Base-by-base conservation (phyloP, 2,888 invertebrate genomes). In the Lasioglossum marginatum region DNA sequence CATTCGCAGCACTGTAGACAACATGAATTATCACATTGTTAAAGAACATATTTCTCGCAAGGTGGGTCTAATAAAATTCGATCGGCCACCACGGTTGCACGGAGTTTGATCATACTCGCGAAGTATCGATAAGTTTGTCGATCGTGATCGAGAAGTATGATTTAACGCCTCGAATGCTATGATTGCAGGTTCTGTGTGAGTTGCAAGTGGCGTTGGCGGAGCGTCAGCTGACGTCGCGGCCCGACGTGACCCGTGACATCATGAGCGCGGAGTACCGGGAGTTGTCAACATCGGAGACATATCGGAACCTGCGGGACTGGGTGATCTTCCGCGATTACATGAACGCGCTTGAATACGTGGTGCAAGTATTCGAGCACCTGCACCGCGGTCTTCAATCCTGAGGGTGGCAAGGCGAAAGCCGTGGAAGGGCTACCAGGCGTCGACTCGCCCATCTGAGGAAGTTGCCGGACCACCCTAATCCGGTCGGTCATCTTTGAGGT, bases 321-420 rank as follows among this genome's bases (percentile, higher is more conserved):
- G 89, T 97, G 85, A 97, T 97, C 89, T 96, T 96, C 92, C 94
- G 97, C 73, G 97, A 97, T 91, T 97, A 96, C 94, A 96, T 97
- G 95, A 96, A 96, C 92, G 95, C 96, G 8, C 95, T 97, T 71
- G 96, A 97, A 89, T 97, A 96, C 94, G 95, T 96, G 77, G 93
- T 95, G 27, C 95, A 96, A 87, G 95, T 96, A 79, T 96, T 96
- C 92, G 94, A 95, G 66, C 94, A 96, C 87, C 90, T 95, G 80
- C 91, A 92, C 72, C 87, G 83, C 71, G 90, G 90, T 68, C 80
- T 94, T 79, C 88, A 92, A 68, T 94, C 94, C 88, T 95, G 94
- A 95, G 93, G 93, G 88, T 91, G 92, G 91, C 92, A 88, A 81
- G 92, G 93, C 92, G 93, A 87, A 92, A 89, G 91, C 91, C 91